Percentiles rank a stretch among this genome's conserved stretches.
phyloP scores from a whole-genome alignment of 2,113 vertebrate genomes.

The Etia nguti region DNA sequence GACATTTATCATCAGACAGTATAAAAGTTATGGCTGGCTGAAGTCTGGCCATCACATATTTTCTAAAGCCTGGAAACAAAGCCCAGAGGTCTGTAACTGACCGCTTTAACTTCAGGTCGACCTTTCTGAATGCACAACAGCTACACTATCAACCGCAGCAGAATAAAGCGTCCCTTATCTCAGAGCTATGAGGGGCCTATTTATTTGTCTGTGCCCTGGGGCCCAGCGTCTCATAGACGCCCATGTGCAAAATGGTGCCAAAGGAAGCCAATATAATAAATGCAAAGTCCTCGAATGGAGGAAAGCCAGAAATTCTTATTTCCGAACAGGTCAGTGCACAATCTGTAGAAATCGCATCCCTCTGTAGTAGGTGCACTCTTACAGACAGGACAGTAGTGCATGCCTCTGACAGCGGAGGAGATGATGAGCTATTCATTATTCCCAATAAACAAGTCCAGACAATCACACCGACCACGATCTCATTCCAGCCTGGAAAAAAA shows the following conservation, averaged over 20 bases:
- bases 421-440: neutral
- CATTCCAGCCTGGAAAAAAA: neutral
- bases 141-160: neutral
- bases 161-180: neutral
- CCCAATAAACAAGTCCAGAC: conserved; percentile 33
- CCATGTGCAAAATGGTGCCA: neutral
- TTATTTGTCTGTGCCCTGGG: neutral
- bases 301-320: neutral
- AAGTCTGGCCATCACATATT: neutral
- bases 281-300: neutral
- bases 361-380: neutral
- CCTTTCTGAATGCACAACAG: neutral
- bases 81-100: neutral
- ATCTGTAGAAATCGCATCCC: neutral
- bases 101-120: neutral
- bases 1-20: neutral
- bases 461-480: conserved; percentile 5
- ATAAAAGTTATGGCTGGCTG: neutral
- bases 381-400: neutral
- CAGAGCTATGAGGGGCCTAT: neutral
- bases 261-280: neutral
- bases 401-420: neutral
- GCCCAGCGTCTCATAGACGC: neutral
- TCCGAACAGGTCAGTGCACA: neutral
- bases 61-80: neutral